phyloP scores from a whole-genome alignment of 2,797 vertebrate species.

The Neosilurus mollespiculum region DNA sequence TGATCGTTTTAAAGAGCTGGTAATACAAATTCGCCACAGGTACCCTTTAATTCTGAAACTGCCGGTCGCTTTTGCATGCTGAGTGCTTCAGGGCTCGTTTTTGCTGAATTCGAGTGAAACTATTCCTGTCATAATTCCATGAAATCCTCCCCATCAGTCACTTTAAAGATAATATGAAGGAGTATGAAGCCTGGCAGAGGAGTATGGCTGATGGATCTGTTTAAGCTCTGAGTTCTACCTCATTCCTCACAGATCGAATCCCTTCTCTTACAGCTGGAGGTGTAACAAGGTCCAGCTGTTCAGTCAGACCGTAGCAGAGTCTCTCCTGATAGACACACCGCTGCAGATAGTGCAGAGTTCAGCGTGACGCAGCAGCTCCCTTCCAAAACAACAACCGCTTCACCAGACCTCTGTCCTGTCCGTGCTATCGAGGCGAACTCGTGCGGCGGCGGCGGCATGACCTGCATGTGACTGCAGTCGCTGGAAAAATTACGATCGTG shows the following conservation, averaged over 20 bases:
- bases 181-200: neutral
- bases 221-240: neutral
- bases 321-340: constrained; percentile 10
- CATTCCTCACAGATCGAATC: neutral
- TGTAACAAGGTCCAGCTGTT: neutral
- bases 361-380: neutral
- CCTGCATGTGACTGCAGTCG: neutral
- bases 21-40: too few species aligned
- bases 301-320: neutral
- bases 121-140: too few species aligned
- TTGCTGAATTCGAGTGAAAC: too few species aligned
- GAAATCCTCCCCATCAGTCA: too few species aligned
- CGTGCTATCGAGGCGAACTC: neutral
- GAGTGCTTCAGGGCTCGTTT: too few species aligned
- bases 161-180: too few species aligned
- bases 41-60: too few species aligned
- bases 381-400: neutral
- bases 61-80: too few species aligned
- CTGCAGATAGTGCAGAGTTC: constrained; percentile 16
- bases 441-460: neutral
- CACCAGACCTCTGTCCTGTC: neutral
- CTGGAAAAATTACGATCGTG: neutral
- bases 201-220: neutral
- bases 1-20: too few species aligned
- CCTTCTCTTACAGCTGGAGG: neutral